Evolutionary conservation across 2,888 invertebrate species (phyloP), one percentile per base, ranked within the genome.

Genomic region (Dione juno): DNA sequence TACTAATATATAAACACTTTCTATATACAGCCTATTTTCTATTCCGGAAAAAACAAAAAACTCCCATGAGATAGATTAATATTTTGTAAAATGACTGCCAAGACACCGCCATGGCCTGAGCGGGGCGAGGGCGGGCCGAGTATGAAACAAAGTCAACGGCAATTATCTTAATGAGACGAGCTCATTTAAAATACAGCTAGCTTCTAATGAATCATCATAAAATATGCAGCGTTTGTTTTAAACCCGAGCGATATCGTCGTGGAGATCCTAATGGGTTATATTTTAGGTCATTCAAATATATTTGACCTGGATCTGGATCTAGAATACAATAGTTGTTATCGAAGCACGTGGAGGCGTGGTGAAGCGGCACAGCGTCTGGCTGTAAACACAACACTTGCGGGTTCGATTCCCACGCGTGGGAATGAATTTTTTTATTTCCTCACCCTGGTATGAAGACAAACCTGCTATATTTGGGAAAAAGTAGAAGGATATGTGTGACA

Each of bases 101-200:
- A 57, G 37, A n/a, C n/a, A 9, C 57, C 14, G 7, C 14, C 37
- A n/a, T 11, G 10, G 11, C 10, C 43, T 13, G 43, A 35, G 19
- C 64, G 10, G 19, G 5, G 45, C 35, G 35, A 2, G 57, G 28
- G 28, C 37, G 37, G 37, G 54, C 37, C 57, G 57, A 57, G 57
- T 16, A 54, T n/a, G 57, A 16, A 57, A 57, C 57, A 37, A 57
- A 40, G 37, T 57, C 57, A 40, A 57, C 57, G 57, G 37, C 37
- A 57, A 57, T 57, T 57, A 57, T 40, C 57, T 57, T 57, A 57
- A 57, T 57, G 57, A 57, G 57, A 57, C 37, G 40, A 40, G 57
- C 57, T 57, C 57, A 57, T 57, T 57, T 57, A 57, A 57, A 57
- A 57, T 57, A 57, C 57, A 40, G 57, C 57, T 40, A 40, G 57